Base-by-base conservation (phyloP, 2,888 invertebrate species). In the Dione vanillae region DNA sequence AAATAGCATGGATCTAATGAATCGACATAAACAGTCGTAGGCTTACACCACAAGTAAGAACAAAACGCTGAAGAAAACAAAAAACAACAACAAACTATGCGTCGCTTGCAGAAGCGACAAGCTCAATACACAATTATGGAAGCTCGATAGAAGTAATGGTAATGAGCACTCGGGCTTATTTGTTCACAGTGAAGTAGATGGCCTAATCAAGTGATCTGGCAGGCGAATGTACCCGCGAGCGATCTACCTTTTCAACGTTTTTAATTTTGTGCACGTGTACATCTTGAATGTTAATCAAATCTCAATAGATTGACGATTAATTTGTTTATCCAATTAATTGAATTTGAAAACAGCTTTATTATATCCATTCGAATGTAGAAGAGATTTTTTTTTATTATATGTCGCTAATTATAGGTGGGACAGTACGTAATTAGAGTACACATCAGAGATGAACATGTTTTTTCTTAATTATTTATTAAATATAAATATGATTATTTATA, bases 181-280 rank as follows among this genome's bases (percentile, higher is more conserved):
- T 79, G 80, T 84, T 82, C 79, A 79, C 83, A 88, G 86, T 82
- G 84, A 87, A 85, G 75, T 75, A 78, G 74, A 74, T 73, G 78
- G 77, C 79, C 77, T 83, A 84, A 85, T 86, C 82, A 83, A 82
- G 80, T 80, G 78, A 83, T 79, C 77, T 76, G 74, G 19, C 76
- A 76, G 70, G 80, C 75, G 77, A 81, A 76, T 49, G 49, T 37
- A 27, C 16, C n/a, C 14, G 19, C 11, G 61, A 35, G n/a, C 49
- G n/a, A 35, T 47, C 49, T 37, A 64, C 37, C 59, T 27, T 61
- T 43, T 20, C 11, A 27, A 41, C n/a, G 43, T 27, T 20, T 49
- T 35, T 64, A 40, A 14, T 45, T 61, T 61, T 27, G 43, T 61
- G 61, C 43, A 61, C 27, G 43, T 61, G 41, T 27, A 27, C 11